phyloP scores from a whole-genome alignment of 2,797 vertebrate genomes.

The Rallus crepitans region DNA sequence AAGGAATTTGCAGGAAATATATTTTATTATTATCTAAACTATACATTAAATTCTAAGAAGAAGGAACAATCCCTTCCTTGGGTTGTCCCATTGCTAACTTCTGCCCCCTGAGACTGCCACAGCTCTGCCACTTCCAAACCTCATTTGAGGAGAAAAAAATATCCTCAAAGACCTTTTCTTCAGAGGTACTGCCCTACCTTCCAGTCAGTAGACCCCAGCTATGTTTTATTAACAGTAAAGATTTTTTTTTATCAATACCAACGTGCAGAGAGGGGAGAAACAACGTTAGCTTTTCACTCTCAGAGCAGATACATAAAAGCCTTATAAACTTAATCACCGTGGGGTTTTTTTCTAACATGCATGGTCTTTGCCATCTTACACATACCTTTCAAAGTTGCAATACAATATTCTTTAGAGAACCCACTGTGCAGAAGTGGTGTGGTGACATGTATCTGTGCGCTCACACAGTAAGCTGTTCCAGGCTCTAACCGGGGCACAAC shows the following conservation, averaged over 20 bases:
- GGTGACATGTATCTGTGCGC: conserved; percentile 54
- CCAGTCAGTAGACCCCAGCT: not conserved
- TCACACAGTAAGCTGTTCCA: conserved; percentile 77
- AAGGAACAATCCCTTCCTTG: not conserved
- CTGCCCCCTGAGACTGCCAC: not conserved
- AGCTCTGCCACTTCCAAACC: not conserved
- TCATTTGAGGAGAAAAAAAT: not conserved
- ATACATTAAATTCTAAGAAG: not conserved
- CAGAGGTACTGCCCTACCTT: not conserved
- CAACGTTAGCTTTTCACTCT: not conserved
- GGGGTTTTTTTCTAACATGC: not conserved
- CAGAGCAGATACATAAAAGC: not conserved
- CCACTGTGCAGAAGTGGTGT: conserved; percentile 37
- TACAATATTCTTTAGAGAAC: conserved; percentile 73
- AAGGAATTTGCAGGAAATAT: not conserved
- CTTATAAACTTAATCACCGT: not conserved
- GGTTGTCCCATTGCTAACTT: not conserved
- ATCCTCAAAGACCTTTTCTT: not conserved
- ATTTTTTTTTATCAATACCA: not conserved
- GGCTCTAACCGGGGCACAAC: conserved; percentile 72
- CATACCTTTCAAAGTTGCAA: conserved; percentile 78
- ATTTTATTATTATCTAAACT: not conserved
- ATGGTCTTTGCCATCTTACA: not conserved
- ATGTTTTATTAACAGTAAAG: not conserved
- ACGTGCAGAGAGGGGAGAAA: not conserved